Evolutionary conservation across 1,140 invertebrate genomes (phyloP).

Genomic region (Papilio polyxenes): DNA sequence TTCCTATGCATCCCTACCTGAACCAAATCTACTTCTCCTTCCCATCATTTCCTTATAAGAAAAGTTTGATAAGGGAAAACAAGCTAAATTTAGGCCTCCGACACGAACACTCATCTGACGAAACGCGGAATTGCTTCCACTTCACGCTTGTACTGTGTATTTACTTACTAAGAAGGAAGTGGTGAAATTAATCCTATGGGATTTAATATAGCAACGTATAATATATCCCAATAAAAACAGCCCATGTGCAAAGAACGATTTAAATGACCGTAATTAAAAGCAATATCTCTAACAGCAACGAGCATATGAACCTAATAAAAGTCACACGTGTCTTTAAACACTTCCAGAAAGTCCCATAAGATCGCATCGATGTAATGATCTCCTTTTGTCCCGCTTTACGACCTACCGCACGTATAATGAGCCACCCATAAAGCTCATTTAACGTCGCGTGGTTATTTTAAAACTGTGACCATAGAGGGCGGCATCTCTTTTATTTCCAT

Average conservation of each 20-base stretch:
- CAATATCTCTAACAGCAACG: neutral
- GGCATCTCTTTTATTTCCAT: constrained; percentile 32
- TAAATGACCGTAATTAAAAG: constrained; percentile 3
- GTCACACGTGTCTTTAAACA: constrained; percentile 37
- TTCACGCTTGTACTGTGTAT: too few relatives aligned
- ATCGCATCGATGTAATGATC: constrained; percentile 31
- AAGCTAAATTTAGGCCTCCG: too few relatives aligned
- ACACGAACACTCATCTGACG: too few relatives aligned
- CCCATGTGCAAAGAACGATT: neutral
- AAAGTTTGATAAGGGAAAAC: too few relatives aligned
- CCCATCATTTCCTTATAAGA: too few relatives aligned
- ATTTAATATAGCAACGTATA: neutral
- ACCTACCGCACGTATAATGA: constrained; percentile 24
- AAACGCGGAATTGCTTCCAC: too few relatives aligned
- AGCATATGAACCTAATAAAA: constrained; percentile 35
- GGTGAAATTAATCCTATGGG: neutral
- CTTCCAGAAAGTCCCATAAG: constrained; percentile 32
- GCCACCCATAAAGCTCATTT: constrained; percentile 39
- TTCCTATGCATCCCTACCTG: too few relatives aligned
- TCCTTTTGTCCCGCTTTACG: constrained; percentile 24
- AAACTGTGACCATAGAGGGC: constrained; percentile 13
- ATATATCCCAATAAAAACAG: neutral
- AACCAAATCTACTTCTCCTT: too few relatives aligned
- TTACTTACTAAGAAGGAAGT: too few relatives aligned
- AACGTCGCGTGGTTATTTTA: constrained; percentile 33